Conservation (phyloP, 2,113 vertebrate species). For the Thymallus thymallus region DNA sequence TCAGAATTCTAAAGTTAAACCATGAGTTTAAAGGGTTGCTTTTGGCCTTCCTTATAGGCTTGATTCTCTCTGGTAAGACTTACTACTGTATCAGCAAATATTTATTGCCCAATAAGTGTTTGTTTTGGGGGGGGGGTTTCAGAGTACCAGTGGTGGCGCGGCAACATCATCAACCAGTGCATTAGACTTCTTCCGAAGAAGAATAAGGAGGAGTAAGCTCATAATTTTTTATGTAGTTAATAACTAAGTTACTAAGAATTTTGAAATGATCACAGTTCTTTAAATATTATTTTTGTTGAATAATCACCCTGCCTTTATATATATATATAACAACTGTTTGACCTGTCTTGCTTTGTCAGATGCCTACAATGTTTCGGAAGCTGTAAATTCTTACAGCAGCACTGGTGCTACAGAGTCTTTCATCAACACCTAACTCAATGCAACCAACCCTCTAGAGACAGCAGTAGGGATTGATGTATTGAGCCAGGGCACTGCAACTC, state of each 20-base stretch:
- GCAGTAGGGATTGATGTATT: no score
- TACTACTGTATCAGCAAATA: not conserved
- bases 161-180: constrained; percentile 23
- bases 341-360: constrained; percentile 33
- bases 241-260: constrained; percentile 2
- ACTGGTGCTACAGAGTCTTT: not conserved
- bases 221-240: not conserved
- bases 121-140: no score
- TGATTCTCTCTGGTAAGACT: not conserved
- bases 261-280: not conserved
- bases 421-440: constrained; percentile 20
- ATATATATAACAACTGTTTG: not conserved
- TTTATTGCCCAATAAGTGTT: not conserved
- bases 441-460: not conserved
- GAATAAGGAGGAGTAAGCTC: constrained; percentile 33
- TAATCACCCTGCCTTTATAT: not conserved
- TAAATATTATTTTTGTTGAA: not conserved
- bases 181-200: constrained; percentile 12
- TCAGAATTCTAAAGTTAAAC: not conserved
- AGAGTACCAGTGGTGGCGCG: constrained; percentile 46
- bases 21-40: not conserved
- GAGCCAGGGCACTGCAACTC: no score
- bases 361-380: constrained; percentile 26
- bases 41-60: not conserved
- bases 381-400: not conserved